These are phyloP conservation scores for Egretta garzetta DNA, from an alignment of 2,113 vertebrate genomes.

Conservation along the genomic window DNA sequence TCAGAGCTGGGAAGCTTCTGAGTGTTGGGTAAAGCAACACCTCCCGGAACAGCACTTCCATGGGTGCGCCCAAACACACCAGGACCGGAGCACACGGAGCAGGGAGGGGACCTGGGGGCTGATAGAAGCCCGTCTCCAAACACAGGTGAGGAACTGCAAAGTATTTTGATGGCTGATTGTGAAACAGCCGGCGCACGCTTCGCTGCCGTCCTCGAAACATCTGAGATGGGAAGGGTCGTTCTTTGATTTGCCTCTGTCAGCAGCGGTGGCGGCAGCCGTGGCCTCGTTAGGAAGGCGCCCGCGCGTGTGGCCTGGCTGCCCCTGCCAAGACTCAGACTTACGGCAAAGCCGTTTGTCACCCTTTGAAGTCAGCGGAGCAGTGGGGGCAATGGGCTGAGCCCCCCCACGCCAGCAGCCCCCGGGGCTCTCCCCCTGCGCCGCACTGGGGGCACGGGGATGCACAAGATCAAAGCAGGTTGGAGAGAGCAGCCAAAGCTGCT, in stretches of 20 bases:
- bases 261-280: rapidly evolving
- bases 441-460: neutral
- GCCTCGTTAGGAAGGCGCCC: rapidly evolving
- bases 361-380: rapidly evolving
- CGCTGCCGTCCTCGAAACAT: rapidly evolving
- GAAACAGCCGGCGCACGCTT: rapidly evolving
- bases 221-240: rapidly evolving
- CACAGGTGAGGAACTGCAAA: rapidly evolving
- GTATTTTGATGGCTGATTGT: rapidly evolving
- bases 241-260: neutral
- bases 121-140: neutral
- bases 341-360: neutral
- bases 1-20: neutral
- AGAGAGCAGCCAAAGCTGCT: neutral
- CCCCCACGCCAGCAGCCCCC: neutral
- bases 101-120: neutral
- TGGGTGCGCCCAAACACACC: neutral
- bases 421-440: neutral
- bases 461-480: neutral
- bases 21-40: neutral
- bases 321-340: neutral
- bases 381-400: neutral
- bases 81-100: rapidly evolving
- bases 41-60: neutral
- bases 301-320: rapidly evolving